A percentile compares a stretch with the other conserved stretches of the same genome.
Evolutionary conservation across 1,140 invertebrate genomes (phyloP).

Genomic region (Bombus pyrosoma): DNA sequence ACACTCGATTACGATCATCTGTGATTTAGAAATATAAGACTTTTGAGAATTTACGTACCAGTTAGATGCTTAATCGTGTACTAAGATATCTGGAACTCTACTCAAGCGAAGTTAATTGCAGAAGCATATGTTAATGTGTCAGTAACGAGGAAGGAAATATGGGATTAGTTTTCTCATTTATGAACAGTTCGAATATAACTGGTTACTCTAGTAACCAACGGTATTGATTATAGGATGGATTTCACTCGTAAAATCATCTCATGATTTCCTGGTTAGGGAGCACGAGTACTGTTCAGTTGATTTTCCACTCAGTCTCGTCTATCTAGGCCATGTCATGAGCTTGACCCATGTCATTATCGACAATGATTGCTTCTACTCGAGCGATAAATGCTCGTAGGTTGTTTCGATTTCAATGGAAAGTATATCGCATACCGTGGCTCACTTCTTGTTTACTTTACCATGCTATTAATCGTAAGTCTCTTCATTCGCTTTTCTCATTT

Average conservation of each 20-base stretch:
- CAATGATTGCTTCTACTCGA: conserved; percentile 45
- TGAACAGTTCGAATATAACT: neutral
- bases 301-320: conserved; percentile 16
- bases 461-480: neutral
- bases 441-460: neutral
- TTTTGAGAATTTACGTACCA: neutral
- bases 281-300: neutral
- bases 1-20: neutral
- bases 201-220: neutral
- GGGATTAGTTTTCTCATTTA: neutral
- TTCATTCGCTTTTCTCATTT: neutral
- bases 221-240: neutral
- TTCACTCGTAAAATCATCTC: neutral
- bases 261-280: neutral
- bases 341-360: conserved; percentile 74
- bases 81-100: neutral
- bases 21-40: neutral
- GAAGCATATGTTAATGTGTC: too few relatives aligned
- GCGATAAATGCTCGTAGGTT: neutral
- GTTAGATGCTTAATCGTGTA: neutral
- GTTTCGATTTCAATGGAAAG: conserved; percentile 31
- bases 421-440: neutral
- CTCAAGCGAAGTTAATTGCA: neutral
- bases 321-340: conserved; percentile 47
- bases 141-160: neutral